phyloP scores from a whole-genome alignment of 2,113 vertebrate genomes.

The rat (Rattus norvegicus) region GRCr8 NC_086026.1:129620001-129620500 shows the following conservation, averaged over 20 bases:
- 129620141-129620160: not conserved
- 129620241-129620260: not conserved
- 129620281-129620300: not conserved
- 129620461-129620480: not conserved
- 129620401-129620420: not conserved
- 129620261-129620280: not conserved
- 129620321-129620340: not conserved
- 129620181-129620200: accelerated
- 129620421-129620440: not conserved
- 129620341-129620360: not conserved
- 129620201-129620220: not conserved
- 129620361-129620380: not conserved
- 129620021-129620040: not conserved
- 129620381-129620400: not conserved
- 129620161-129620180: not conserved
- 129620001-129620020: no score
- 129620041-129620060: not conserved
- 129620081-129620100: not conserved
- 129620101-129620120: not conserved
- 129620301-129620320: not conserved
- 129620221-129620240: accelerated
- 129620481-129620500: not conserved
- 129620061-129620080: not conserved
- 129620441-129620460: not conserved
- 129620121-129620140: constrained; percentile 10